Base-by-base conservation (phyloP, 2,888 invertebrate species). In the Xylota sylvarum region DNA sequence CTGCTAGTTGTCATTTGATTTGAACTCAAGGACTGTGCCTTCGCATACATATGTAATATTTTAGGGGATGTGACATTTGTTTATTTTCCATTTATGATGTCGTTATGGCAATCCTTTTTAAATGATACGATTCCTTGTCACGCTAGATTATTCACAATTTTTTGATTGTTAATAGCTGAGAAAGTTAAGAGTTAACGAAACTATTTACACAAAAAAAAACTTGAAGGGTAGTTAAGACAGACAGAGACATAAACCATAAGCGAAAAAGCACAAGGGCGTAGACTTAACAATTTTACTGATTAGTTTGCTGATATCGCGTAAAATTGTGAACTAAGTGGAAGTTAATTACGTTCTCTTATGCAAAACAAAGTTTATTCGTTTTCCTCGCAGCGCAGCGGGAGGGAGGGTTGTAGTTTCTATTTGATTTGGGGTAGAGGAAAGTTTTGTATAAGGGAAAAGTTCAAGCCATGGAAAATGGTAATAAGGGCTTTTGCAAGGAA, bases 271-370 rank as follows among this genome's bases (percentile, higher is more conserved):
- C 43, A n/a, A 9, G 19, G 30, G 30, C 17, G 35, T 48, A 58
- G 62, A 30, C 52, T 70, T 52, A 60, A 52, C 52, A 70, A 70
- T 58, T 70, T 70, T 12, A 14, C 60, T 62, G 62, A 78, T 78
- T 78, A 70, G 60, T 78, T 60, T 17, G 60, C 60, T 32, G 62
- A 60, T 70, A 69, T 52, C 52, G 60, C 43, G 46, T 43, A 64
- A 74, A 74, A 55, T 70, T 62, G 50, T 40, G 27, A 62, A 70
- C 50, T 64, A 72, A 64, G 62, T 72, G 56, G 30, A 79, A 72
- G 79, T 55, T 72, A 79, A 79, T 79, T 72, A 79, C 2, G 64
- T 72, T 79, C 72, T 79, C 70, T 72, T 70, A 64, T 79, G 79
- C 55, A 32, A 48, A 23, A 9, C 35, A 64, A 64, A 79, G 40